These are phyloP conservation scores for Glaucopsyche alexis DNA, from an alignment of 2,888 invertebrate species.

Conservation along the genomic window DNA sequence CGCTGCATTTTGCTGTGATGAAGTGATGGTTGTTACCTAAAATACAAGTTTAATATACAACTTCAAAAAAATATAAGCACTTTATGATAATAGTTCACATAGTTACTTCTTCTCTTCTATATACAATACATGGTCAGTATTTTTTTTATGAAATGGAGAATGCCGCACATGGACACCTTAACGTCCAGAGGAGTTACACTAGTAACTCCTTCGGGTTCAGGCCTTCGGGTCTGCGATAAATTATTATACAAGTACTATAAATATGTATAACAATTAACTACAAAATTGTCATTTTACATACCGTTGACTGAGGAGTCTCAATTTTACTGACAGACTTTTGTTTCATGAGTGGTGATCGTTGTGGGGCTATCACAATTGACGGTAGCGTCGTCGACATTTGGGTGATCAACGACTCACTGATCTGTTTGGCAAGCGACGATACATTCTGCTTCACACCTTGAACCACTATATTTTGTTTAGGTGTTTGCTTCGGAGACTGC, in stretches of 20 bases:
- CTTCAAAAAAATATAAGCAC: background rate
- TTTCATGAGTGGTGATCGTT: constrained; percentile 61
- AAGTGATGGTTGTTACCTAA: constrained; percentile 37
- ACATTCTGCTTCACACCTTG: constrained; percentile 40
- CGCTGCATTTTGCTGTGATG: constrained; percentile 33
- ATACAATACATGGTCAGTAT: no score
- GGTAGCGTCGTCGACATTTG: constrained; percentile 51
- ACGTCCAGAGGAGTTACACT: no score
- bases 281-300: constrained; percentile 36
- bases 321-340: constrained; percentile 59
- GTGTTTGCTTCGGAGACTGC: constrained; percentile 50
- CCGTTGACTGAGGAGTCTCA: constrained; percentile 51
- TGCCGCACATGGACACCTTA: no score
- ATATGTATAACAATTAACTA: background rate
- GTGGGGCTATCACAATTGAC: constrained; percentile 53
- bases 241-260: no score
- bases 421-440: constrained; percentile 38
- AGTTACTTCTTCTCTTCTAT: background rate
- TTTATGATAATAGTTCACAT: background rate
- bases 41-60: background rate
- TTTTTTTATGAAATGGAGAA: no score
- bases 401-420: constrained; percentile 36
- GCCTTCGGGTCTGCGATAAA: no score
- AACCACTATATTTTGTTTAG: constrained; percentile 36
- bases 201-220: no score